These are phyloP conservation scores for Tenrec ecaudatus DNA, from an alignment of 2,113 vertebrate species.

Conservation along the genomic window DNA sequence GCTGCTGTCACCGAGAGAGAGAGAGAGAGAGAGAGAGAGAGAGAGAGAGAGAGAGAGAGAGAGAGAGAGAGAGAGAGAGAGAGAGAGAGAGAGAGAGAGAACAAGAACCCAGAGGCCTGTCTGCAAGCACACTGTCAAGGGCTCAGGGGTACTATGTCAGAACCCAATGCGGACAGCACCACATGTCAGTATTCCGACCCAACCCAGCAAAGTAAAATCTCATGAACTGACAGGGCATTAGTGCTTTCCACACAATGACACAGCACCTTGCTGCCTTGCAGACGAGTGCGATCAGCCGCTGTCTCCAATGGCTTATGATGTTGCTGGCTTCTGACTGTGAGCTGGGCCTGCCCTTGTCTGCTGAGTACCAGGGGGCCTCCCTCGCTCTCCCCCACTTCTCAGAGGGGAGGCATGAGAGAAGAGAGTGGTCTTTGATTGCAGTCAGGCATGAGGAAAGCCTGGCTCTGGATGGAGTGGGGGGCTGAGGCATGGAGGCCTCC, in stretches of 20 bases:
- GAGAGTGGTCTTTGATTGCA: background rate
- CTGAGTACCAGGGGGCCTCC: background rate
- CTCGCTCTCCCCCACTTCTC: background rate
- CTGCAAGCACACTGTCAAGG: background rate
- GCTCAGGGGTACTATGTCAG: background rate
- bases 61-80: too few relatives aligned
- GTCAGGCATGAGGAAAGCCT: background rate
- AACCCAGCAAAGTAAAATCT: background rate
- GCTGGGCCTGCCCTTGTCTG: background rate
- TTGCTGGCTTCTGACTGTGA: background rate
- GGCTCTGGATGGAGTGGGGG: background rate
- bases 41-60: too few relatives aligned
- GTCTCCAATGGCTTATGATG: background rate
- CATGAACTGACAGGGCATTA: background rate
- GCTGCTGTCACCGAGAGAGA: background rate
- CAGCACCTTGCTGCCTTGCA: background rate
- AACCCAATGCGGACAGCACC: background rate
- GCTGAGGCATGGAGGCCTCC: fast-evolving
- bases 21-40: too few relatives aligned
- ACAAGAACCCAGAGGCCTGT: background rate
- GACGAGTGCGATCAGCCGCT: background rate
- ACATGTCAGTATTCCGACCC: background rate
- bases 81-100: too few relatives aligned
- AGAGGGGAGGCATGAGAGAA: background rate
- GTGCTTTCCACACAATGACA: background rate